phyloP scores from a whole-genome alignment of 1,140 invertebrate species.

The Ptiloglossa arizonensis region DNA sequence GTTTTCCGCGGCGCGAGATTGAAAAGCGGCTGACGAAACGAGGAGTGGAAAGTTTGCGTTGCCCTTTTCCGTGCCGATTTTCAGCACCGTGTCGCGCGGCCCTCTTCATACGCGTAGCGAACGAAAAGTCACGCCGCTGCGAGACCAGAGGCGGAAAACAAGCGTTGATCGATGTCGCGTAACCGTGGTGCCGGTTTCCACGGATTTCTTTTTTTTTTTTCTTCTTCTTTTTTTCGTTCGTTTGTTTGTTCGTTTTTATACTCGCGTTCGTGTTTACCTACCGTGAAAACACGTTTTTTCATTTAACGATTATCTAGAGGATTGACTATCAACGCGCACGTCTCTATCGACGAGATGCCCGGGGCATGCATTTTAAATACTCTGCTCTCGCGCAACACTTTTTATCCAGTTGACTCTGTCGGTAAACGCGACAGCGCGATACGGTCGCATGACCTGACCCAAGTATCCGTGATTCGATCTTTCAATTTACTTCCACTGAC shows the following conservation, averaged over 20 bases:
- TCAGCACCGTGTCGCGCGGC: not conserved
- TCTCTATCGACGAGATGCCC: slow-evolving; percentile 17
- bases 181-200: slow-evolving; percentile 2
- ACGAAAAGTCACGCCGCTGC: slow-evolving; percentile 28
- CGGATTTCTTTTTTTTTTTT: slow-evolving; percentile 17
- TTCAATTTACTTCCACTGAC: not conserved
- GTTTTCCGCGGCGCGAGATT: not conserved
- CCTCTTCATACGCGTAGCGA: not conserved
- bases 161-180: slow-evolving; percentile 46
- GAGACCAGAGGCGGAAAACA: slow-evolving; percentile 15
- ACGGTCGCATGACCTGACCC: not conserved
- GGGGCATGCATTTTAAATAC: slow-evolving; percentile 36
- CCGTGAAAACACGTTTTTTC: slow-evolving; percentile 38
- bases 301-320: slow-evolving; percentile 51
- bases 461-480: not conserved
- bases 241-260: too few relatives aligned
- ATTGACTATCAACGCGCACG: slow-evolving; percentile 18
- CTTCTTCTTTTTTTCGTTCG: not conserved
- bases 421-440: not conserved
- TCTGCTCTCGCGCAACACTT: too few relatives aligned
- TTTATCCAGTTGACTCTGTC: not conserved
- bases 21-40: not conserved
- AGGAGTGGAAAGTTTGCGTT: slow-evolving; percentile 13
- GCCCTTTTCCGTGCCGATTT: slow-evolving; percentile 38
- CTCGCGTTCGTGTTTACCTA: slow-evolving; percentile 23